Percentiles rank a stretch among this genome's conserved stretches.
Conservation (phyloP, 2,888 invertebrate genomes). For the Blera fallax region DNA sequence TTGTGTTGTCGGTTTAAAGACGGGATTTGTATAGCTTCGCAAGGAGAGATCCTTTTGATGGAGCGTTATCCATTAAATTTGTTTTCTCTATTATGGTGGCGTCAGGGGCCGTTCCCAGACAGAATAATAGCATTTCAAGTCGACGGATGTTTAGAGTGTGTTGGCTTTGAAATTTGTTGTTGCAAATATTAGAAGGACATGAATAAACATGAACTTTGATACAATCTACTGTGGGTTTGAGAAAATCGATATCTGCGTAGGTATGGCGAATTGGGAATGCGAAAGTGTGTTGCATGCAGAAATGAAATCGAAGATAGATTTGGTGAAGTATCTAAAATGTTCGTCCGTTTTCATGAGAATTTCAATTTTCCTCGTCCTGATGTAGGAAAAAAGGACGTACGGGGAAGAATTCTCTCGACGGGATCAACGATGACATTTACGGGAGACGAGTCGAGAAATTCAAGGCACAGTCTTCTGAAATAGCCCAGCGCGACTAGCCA, state of each 20-base stretch:
- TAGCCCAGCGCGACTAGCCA: too few relatives aligned
- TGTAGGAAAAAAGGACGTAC: too few relatives aligned
- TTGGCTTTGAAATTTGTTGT: not conserved
- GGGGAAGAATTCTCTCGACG: too few relatives aligned
- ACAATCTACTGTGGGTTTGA: not conserved
- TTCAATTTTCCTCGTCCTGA: too few relatives aligned
- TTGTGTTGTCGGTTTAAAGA: not conserved
- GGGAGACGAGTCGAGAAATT: too few relatives aligned
- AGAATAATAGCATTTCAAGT: conserved; percentile 6
- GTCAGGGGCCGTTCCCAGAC: conserved; percentile 35
- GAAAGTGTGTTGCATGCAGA: not conserved
- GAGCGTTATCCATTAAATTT: conserved; percentile 21
- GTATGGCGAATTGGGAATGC: not conserved
- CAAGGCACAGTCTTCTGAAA: too few relatives aligned
- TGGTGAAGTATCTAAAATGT: too few relatives aligned
- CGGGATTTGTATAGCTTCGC: not conserved
- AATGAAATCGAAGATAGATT: not conserved
- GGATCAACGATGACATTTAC: too few relatives aligned
- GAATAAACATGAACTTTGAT: conserved; percentile 1
- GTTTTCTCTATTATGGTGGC: conserved; percentile 31
- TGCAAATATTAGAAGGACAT: not conserved
- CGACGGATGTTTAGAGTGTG: not conserved
- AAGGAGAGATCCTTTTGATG: conserved; percentile 31
- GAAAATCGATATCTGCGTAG: conserved; percentile 13
- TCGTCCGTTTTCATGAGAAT: too few relatives aligned